Conservation (phyloP, 2,113 vertebrate genomes). For the Dendropsophus ebraccatus region DNA sequence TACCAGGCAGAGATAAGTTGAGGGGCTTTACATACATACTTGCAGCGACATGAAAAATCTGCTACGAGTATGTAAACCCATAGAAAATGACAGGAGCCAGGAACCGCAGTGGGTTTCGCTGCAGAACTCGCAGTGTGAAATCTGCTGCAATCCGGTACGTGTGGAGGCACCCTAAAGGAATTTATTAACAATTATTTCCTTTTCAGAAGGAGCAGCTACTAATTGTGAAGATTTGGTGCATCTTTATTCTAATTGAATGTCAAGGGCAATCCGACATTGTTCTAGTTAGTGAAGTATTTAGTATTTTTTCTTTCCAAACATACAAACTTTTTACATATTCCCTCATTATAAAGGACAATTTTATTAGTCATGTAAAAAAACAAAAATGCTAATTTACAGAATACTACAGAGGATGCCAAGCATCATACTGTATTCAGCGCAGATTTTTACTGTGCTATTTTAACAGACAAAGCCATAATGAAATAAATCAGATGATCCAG, state of each 20-base stretch:
- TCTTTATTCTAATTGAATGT: constrained; percentile 2
- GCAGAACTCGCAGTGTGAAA: no score
- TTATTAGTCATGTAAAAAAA: not conserved
- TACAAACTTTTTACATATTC: not conserved
- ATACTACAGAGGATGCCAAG: not conserved
- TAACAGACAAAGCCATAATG: constrained; percentile 1
- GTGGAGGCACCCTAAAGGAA: no score
- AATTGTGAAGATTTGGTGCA: constrained; percentile 1
- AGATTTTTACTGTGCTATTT: not conserved
- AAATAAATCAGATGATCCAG: constrained; percentile 9
- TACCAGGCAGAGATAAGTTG: no score
- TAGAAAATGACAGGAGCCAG: no score
- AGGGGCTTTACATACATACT: no score
- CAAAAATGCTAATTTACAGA: not conserved
- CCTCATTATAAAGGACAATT: not conserved
- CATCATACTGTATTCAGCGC: not conserved
- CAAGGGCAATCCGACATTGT: constrained; percentile 11
- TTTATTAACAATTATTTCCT: not conserved
- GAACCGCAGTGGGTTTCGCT: no score
- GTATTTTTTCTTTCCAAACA: not conserved
- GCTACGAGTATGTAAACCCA: no score
- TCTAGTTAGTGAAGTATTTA: constrained; percentile 6
- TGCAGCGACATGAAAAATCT: no score
- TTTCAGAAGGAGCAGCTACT: not conserved
- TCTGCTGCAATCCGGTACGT: no score